Evolutionary conservation across 1,140 invertebrate species (phyloP).

Genomic region (Platyscapa corneri): DNA sequence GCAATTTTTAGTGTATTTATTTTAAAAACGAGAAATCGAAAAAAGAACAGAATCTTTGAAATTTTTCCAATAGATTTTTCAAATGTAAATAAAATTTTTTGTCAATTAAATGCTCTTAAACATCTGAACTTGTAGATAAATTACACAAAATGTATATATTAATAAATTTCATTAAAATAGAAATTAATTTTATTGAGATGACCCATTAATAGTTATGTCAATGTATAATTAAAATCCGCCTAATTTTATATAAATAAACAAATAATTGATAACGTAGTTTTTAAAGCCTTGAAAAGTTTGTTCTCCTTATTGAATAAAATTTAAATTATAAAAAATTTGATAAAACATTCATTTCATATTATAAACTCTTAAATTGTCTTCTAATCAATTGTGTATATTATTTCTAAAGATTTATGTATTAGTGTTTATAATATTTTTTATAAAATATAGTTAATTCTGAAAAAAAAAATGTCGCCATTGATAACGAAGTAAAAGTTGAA

Average conservation of each 20-base stretch:
- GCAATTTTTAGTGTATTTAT: neutral
- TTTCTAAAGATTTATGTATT: too few relatives aligned
- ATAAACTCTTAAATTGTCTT: too few relatives aligned
- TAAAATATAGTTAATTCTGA: too few relatives aligned
- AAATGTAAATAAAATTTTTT: slow-evolving; percentile 9
- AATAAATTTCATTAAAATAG: neutral
- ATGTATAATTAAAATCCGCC: neutral
- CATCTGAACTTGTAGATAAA: neutral
- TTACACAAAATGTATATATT: neutral
- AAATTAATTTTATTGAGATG: neutral
- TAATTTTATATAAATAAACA: neutral
- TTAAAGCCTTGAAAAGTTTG: too few relatives aligned
- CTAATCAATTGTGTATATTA: too few relatives aligned
- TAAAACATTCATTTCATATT: too few relatives aligned
- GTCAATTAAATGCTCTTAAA: neutral
- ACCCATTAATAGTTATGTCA: neutral
- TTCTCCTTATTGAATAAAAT: too few relatives aligned
- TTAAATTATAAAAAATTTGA: too few relatives aligned
- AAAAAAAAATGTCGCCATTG: too few relatives aligned
- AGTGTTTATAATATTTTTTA: too few relatives aligned
- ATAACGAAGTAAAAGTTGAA: too few relatives aligned
- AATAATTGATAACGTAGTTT: too few relatives aligned
- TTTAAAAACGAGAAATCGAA: neutral
- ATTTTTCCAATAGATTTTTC: slow-evolving; percentile 29
- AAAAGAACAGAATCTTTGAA: slow-evolving; percentile 22